Evolutionary conservation across 2,797 vertebrate species (phyloP).

Genomic region (Scomberomorus guttatus): DNA sequence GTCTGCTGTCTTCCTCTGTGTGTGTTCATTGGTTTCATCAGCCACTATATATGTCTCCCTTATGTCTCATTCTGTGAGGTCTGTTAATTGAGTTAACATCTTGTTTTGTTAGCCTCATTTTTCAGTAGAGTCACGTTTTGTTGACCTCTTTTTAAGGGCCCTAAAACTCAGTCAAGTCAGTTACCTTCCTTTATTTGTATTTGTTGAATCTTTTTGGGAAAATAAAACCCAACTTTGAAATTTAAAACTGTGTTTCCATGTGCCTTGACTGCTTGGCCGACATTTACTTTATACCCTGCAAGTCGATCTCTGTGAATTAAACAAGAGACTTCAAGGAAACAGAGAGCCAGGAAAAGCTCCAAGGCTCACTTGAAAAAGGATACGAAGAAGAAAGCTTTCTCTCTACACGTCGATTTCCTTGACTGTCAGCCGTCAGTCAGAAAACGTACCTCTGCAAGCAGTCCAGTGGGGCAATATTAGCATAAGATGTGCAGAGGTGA

Average conservation of each 20-base stretch:
- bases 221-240: not conserved
- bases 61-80: not conserved
- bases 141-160: not conserved
- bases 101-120: not conserved
- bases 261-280: not conserved
- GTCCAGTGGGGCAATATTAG: not conserved
- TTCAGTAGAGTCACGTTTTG: not conserved
- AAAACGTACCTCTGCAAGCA: not conserved
- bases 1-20: no score
- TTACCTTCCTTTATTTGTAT: not conserved
- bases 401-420: not conserved
- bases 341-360: not conserved
- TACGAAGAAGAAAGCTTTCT: slow-evolving; percentile 1
- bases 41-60: not conserved
- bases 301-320: slow-evolving; percentile 35
- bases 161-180: not conserved
- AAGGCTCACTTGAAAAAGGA: slow-evolving; percentile 8
- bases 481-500: slow-evolving; percentile 4
- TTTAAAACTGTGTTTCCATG: not conserved
- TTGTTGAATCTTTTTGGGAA: not conserved
- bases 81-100: not conserved
- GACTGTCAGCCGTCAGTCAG: slow-evolving; percentile 31
- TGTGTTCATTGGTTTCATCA: no score
- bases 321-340: not conserved
- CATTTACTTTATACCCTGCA: slow-evolving; percentile 19